Conservation (phyloP, 1,140 invertebrate genomes). For the Melanaphis sacchari region DNA sequence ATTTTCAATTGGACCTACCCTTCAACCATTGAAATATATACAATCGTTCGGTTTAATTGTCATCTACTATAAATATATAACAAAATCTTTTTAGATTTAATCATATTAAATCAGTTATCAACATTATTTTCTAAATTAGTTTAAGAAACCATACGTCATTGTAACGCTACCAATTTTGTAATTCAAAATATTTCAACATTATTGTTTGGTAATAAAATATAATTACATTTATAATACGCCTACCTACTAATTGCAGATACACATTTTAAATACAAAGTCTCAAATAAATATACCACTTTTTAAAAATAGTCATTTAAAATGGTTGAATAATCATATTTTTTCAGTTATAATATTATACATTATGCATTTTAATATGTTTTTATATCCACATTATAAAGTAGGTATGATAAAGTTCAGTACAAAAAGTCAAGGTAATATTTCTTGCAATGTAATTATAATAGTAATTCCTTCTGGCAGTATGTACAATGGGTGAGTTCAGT, state of each 20-base stretch:
- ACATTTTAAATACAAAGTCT: background rate
- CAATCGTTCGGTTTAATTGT: background rate
- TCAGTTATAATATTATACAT: background rate
- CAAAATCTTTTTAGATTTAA: background rate
- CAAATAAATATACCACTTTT: background rate
- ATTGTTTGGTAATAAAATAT: background rate
- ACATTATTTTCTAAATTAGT: background rate
- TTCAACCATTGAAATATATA: background rate
- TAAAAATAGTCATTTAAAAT: background rate
- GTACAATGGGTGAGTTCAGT: background rate
- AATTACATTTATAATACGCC: background rate
- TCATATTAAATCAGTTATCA: background rate
- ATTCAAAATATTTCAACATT: background rate
- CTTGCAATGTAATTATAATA: background rate
- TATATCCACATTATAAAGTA: background rate
- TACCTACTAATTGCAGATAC: background rate
- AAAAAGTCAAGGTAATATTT: background rate
- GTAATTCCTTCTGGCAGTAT: background rate
- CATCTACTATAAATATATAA: background rate
- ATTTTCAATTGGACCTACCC: background rate
- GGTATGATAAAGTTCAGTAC: background rate
- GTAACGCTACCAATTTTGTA: background rate
- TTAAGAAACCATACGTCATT: background rate
- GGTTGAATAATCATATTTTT: background rate
- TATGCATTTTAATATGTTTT: background rate